Base-by-base conservation (phyloP, 1,140 invertebrate species). In the Melipona quadrifasciata region DNA sequence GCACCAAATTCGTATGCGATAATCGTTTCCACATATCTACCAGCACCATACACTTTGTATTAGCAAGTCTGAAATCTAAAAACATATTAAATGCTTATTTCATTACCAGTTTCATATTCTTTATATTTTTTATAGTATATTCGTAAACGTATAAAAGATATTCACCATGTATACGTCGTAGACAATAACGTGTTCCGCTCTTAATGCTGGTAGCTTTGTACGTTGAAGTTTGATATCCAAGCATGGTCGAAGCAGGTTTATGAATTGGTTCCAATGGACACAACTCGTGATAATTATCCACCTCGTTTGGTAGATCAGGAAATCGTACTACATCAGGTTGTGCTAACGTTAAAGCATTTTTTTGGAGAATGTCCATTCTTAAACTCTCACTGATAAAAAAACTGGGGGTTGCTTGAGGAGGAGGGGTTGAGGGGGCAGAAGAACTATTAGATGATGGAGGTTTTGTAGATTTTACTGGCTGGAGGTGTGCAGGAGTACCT, bases 1-100 rank as follows among this genome's bases (percentile, higher is more conserved):
- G 97, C 67, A 99, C 98, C 85, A 99, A 96, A 96, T 99, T 99
- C 87, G 98, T 97, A 95, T 99, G 98, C 89, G 97, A 96, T 34
- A 99, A 95, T 94, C 98, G 97, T 93, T 99, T 99, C 99, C 99
- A 99, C 95, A 97, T 96, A 86, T 99, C 98, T 61, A 98, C 97
- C 75, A 98, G 93, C 16, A 97, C 95, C 95, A 98, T 97, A 93
- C 97, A 98, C 93, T 99, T 98, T 53, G 97, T 97, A 90, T 97
- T 98, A 82, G 97, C 96, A 77, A 98, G 94, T 24, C 97, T 96
- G 93, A 97, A 97, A 92, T 97, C 97, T 97, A 86, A 55, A 74
- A 88, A 84, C 53, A 73, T 71, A 85, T 80, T 76, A 80, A 75
- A 91, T 65, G 70, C n/a, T 77, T 84, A 72, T 34, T 51, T 84